phyloP scores from a whole-genome alignment of 1,140 invertebrate species.

The Scaptomyza montana region DNA sequence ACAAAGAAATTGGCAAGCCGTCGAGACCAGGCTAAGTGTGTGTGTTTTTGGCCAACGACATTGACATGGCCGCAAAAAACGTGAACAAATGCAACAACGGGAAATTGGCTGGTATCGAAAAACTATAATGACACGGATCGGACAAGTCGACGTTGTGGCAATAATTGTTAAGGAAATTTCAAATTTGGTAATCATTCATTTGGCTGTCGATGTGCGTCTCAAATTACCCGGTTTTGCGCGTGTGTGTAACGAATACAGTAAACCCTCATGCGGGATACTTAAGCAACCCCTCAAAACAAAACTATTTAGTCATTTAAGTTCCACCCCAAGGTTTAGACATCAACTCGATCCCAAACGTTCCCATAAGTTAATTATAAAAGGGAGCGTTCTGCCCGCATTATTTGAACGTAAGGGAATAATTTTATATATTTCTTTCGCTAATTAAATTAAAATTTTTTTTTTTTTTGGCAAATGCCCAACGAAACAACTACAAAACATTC shows the following conservation, averaged over 20 bases:
- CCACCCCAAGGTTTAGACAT: not conserved
- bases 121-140: not conserved
- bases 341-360: not conserved
- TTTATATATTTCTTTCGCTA: slow-evolving; percentile 32
- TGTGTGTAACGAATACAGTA: not conserved
- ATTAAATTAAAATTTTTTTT: slow-evolving; percentile 75
- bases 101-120: slow-evolving; percentile 44
- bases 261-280: slow-evolving; percentile 24
- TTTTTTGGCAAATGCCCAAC: slow-evolving; percentile 67
- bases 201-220: not conserved
- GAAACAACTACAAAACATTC: slow-evolving; percentile 12
- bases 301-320: not conserved
- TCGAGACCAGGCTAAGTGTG: slow-evolving; percentile 44
- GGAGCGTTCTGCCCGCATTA: slow-evolving; percentile 51
- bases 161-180: slow-evolving; percentile 4
- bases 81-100: slow-evolving; percentile 51
- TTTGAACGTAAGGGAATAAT: slow-evolving; percentile 2
- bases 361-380: slow-evolving; percentile 1
- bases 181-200: slow-evolving; percentile 15
- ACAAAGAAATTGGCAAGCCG: slow-evolving; percentile 75
- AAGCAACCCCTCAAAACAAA: not conserved
- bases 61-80: slow-evolving; percentile 35
- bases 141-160: not conserved
- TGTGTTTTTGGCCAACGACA: slow-evolving; percentile 55
- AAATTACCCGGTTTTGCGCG: no score